Percentiles rank a stretch among this genome's conserved stretches.
Evolutionary conservation across 2,113 vertebrate genomes (phyloP).

Genomic region (Lynx canadensis): DNA sequence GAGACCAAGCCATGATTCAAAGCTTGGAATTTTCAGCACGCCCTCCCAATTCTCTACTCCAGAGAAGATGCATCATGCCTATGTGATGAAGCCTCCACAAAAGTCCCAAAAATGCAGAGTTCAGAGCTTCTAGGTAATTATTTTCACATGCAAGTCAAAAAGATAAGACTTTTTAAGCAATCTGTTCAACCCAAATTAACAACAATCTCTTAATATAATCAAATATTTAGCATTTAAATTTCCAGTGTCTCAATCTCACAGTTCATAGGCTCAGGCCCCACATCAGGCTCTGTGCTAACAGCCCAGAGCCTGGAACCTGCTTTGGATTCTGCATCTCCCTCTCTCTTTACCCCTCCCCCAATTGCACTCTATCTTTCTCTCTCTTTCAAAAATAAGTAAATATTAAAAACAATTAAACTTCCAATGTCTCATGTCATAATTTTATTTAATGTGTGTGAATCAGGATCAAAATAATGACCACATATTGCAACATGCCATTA

Average conservation of each 20-base stretch:
- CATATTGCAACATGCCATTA: background rate
- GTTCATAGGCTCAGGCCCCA: too few species aligned
- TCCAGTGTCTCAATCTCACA: background rate
- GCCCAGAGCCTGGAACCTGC: too few species aligned
- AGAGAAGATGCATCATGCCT: background rate
- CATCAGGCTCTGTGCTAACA: too few species aligned
- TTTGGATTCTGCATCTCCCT: too few species aligned
- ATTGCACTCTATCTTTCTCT: too few species aligned
- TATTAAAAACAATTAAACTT: background rate
- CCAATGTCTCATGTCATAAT: background rate
- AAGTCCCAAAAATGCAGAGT: background rate
- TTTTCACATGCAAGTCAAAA: background rate
- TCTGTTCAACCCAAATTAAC: background rate
- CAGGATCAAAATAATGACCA: background rate
- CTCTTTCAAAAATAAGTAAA: too few species aligned
- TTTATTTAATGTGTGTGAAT: background rate
- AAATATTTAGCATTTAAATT: conserved; percentile 8
- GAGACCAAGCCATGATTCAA: background rate
- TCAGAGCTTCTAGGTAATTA: background rate
- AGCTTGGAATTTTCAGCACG: background rate
- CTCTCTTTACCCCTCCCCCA: too few species aligned
- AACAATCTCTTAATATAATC: background rate
- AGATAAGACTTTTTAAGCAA: background rate
- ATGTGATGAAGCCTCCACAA: background rate
- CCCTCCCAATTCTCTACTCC: background rate